Evolutionary conservation across 2,113 vertebrate genomes (phyloP).

Genomic region (Alligator sinensis): DNA sequence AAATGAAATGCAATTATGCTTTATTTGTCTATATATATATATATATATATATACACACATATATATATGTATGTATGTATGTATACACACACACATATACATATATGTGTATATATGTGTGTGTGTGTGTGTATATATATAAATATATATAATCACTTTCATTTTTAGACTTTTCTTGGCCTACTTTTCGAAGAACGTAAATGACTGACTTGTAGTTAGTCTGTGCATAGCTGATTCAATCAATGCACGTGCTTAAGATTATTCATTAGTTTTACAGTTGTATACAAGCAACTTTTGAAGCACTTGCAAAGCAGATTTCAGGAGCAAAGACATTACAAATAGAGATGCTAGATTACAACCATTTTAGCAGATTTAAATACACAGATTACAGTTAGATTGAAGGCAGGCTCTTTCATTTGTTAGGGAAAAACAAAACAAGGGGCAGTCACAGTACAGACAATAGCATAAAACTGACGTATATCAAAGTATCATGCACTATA

Average conservation of each 20-base stretch:
- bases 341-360: constrained; percentile 31
- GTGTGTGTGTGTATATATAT: too few species aligned
- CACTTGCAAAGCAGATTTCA: neutral
- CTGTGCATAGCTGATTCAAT: neutral
- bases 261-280: neutral
- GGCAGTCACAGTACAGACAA: constrained; percentile 49
- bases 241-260: neutral
- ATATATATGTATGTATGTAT: neutral
- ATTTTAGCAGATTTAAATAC: constrained; percentile 38
- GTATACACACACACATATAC: too few species aligned
- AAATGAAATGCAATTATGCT: neutral
- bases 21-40: too few species aligned
- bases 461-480: constrained; percentile 10
- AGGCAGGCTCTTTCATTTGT: constrained; percentile 60
- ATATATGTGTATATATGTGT: too few species aligned
- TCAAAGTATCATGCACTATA: constrained; percentile 70
- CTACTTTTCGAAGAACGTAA: constrained; percentile 17
- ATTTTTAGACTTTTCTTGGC: neutral
- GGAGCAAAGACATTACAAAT: constrained; percentile 41
- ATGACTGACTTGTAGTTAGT: neutral
- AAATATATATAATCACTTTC: neutral
- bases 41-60: neutral
- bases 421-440: constrained; percentile 50
- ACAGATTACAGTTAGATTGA: constrained; percentile 29
- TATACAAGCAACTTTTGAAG: neutral